These are phyloP conservation scores for Rhyzopertha dominica DNA, from an alignment of 1,140 invertebrate species.

Conservation along the genomic window DNA sequence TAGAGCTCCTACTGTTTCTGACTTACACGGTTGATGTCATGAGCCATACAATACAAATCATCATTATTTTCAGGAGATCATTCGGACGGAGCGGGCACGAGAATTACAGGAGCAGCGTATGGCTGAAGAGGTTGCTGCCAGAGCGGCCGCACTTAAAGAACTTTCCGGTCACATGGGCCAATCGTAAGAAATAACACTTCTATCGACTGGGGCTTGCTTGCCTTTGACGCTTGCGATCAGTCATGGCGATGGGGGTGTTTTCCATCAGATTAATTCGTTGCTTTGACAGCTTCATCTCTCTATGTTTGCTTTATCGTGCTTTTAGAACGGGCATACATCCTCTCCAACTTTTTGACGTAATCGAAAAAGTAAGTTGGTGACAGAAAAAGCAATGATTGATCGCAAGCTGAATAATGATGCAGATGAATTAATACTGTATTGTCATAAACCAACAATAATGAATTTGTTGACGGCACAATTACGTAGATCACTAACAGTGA, in stretches of 20 bases:
- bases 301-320: background rate
- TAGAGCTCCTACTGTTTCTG: background rate
- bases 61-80: slow-evolving; percentile 40
- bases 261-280: background rate
- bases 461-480: no score
- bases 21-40: background rate
- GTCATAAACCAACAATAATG: no score
- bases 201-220: background rate
- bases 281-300: background rate
- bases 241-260: background rate
- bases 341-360: background rate
- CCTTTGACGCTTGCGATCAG: background rate
- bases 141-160: slow-evolving; percentile 53
- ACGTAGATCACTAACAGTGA: no score
- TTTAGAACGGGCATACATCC: background rate
- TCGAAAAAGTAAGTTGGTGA: no score
- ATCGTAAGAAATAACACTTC: slow-evolving; percentile 19
- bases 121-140: slow-evolving; percentile 56
- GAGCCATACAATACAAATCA: background rate
- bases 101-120: slow-evolving; percentile 59
- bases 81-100: slow-evolving; percentile 54
- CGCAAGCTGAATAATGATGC: no score
- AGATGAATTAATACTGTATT: no score
- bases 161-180: slow-evolving; percentile 42
- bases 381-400: no score